Evolutionary conservation across 2,888 invertebrate species (phyloP), one percentile per base, ranked within the genome.

Genomic region (Cynaeus angustus): DNA sequence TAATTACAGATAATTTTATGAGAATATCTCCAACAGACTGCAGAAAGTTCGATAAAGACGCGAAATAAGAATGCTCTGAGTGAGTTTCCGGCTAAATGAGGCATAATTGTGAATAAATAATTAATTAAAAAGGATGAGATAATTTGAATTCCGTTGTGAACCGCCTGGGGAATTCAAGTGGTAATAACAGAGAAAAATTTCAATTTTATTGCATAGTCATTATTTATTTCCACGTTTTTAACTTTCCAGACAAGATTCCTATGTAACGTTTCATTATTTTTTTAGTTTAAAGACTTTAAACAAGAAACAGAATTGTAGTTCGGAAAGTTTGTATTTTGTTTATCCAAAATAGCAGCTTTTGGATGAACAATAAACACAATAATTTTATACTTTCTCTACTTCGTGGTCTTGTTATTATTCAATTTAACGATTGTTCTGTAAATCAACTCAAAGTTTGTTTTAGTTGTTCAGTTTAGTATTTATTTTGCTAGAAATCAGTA

Each of bases 101-200:
- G 38, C n/a, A 56, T 16, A 41, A 21, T 56, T 56, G 43, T 43
- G 26, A 41, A 56, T 56, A 43, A 56, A 56, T 56, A 56, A 43
- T 56, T 56, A 56, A 56, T 56, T 41, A 56, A 43, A 43, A 43
- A 21, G 26, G 8, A 28, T 12, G 43, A 43, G 43, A 56, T 21
- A 56, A 41, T 56, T 56, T 43, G 37, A 41, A 41, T 56, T 56
- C 12, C 5, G 33, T 37, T 26, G 30, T 12, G n/a, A n/a, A n/a
- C n/a, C n/a, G 21, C 37, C 37, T 56, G 12, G 43, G 38, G 37
- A 43, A 7, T 9, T 56, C 16, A 16, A 26, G 55, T 38, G 33
- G 52, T 52, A 52, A 52, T 52, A 52, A 52, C 21, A 3, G 21
- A 21, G 21, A 21, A 21, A 21, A 21, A 21, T 21, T 1, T 21